Base-by-base conservation (phyloP, 35 echinoderm and acorn worm species). In the Patiria miniata region DNA sequence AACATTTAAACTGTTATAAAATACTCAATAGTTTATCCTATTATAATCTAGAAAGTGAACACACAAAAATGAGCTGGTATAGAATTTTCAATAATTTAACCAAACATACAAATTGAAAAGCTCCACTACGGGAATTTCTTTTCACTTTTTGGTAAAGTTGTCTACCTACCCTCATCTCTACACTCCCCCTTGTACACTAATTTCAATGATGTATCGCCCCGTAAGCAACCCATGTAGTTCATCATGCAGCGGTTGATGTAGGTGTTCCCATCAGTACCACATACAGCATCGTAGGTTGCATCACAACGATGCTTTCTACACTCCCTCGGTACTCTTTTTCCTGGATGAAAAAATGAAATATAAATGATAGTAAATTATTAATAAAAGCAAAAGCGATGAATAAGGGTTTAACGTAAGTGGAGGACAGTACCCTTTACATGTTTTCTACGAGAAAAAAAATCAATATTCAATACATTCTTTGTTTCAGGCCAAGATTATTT, bases 201-300 rank as follows among this genome's bases (percentile, higher is more conserved):
- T n/a, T 81, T 42, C 10, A 84, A 36, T 23, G 55, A 47, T 6
- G n/a, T 23, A 17, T 77, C 81, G 28, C 53, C 53, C 19, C 81
- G 61, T 51, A 33, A 28, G 30, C 88, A 90, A 33, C 85, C 68
- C 39, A 91, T 84, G 65, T 85, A 88, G 5, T 79, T 32, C 79
- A 95, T 92, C 73, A 95, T 88, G 58, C 93, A 95, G 39, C 78
- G 78, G 61, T 89, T 95, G 82, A 91, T 87, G 53, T 95, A 95
- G 15, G 93, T 95, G 28, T 92, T 91, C 23, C 90, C 85, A 58
- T 95, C 93, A 29, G 86, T 91, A 19, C 93, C 93, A 44, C 93
- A 95, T 14, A 91, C 83, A 14, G 89, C 89, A 23, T 88, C 73
- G 60, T 95, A 94, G 5, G 42, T 78, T 5, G 83, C 81, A 77